Base-by-base conservation (phyloP, 1,140 invertebrate genomes). In the Vanessa tameamea region DNA sequence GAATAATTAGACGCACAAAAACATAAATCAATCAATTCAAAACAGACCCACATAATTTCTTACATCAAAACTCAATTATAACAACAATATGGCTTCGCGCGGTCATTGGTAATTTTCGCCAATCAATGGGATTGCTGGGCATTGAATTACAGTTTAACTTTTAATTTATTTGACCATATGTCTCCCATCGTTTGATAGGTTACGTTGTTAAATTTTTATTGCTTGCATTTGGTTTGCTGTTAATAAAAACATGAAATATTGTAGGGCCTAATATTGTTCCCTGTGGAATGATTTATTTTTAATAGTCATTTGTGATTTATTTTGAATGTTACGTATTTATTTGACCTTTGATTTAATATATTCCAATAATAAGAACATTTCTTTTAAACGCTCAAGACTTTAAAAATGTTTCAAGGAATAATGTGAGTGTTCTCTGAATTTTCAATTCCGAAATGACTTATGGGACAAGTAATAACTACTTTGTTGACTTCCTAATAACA, bases 401-500 rank as follows among this genome's bases (percentile, higher is more conserved):
- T 43, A 43, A 43, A 43, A 43, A 43, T 43, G 37, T 43, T 11
- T 43, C 37, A 5, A 43, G 9, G 7, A 43, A 50, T 50, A 50
- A 6, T n/a, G 9, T 23, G 9, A 23, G 16, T 3, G 23, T 57
- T 57, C 53, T 23, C 20, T 26, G 16, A 57, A 57, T 57, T 12
- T 11, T 57, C 50, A 57, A 23, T 57, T 57, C 31, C 3, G 12
- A 9, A 51, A 51, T 51, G 48, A 13, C 16, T 23, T 57, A 57
- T 31, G 23, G 53, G 12, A 55, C 12, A 43, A 20, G 3, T 43
- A 55, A 47, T 20, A 61, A 63, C 31, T 23, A 47, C 16, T 63
- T 70, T 69, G 68, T 69, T 47, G 26, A 66, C 71, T 73, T 66
- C 13, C 57, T 64, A 68, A 61, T 67, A 67, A 48, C 31, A 64